A percentile compares a stretch with the other conserved stretches of the same genome.
Conservation (phyloP, 2,113 vertebrate genomes). For the Hyaena hyaena region DNA sequence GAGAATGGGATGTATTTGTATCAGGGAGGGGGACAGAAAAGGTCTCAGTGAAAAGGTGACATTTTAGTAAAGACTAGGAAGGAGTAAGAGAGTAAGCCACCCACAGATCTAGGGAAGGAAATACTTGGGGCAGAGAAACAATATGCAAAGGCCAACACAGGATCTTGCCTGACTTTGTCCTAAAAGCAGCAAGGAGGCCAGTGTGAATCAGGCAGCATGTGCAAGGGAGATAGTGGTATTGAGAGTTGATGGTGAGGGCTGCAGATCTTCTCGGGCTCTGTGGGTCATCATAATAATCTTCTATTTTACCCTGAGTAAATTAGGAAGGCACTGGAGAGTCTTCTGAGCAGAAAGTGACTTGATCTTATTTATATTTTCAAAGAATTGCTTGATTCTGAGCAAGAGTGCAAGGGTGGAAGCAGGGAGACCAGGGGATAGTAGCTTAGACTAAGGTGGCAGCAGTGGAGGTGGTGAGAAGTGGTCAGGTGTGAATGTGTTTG, state of each 20-base stretch:
- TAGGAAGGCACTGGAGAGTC: not conserved
- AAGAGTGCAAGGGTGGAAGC: not conserved
- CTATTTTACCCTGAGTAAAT: not conserved
- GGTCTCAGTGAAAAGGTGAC: not conserved
- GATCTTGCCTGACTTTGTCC: not conserved
- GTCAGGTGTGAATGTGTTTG: not conserved
- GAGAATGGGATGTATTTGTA: not conserved
- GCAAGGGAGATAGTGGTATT: not conserved
- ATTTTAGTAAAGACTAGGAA: not conserved
- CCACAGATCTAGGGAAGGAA: not conserved
- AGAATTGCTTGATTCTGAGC: not conserved
- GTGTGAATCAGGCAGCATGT: too few relatives aligned
- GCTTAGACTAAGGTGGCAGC: not conserved
- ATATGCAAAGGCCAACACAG: not conserved
- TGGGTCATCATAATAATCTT: not conserved
- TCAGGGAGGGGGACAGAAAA: not conserved
- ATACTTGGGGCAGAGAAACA: not conserved
- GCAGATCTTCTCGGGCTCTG: not conserved
- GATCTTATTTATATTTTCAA: constrained; percentile 46
- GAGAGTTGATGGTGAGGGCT: not conserved
- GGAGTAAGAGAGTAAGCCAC: not conserved
- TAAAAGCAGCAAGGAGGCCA: not conserved
- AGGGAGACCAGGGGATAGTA: not conserved
- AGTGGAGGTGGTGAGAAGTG: not conserved
- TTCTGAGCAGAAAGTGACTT: not conserved